phyloP scores from a whole-genome alignment of 1,140 invertebrate genomes.

The Drosophila ambigua region DNA sequence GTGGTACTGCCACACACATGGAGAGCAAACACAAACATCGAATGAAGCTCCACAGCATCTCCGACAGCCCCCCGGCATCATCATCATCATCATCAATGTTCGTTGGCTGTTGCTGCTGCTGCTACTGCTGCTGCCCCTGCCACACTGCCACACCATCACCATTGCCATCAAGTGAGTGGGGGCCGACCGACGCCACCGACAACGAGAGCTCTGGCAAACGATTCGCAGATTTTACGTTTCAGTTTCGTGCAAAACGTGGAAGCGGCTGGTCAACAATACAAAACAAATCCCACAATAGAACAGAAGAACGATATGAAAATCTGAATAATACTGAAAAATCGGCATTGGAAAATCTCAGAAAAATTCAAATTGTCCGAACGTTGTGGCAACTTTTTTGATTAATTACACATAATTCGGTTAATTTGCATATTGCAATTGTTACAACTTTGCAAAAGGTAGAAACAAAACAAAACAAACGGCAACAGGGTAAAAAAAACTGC shows the following conservation, averaged over 20 bases:
- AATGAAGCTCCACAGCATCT: conserved; percentile 13
- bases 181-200: conserved; percentile 25
- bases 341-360: conserved; percentile 35
- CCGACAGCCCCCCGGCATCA: not conserved
- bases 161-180: conserved; percentile 6
- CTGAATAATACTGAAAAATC: conserved; percentile 27
- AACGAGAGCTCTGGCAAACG: conserved; percentile 48
- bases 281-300: conserved; percentile 30
- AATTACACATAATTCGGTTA: conserved; percentile 26
- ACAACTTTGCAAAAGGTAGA: too few species aligned
- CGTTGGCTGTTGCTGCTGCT: conserved; percentile 3
- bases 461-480: not conserved
- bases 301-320: conserved; percentile 24
- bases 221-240: conserved; percentile 76
- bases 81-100: conserved; percentile 20
- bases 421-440: conserved; percentile 58
- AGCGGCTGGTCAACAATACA: conserved; percentile 65
- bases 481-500: conserved; percentile 30
- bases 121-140: not conserved
- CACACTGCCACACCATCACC: conserved; percentile 7
- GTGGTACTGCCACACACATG: conserved; percentile 33
- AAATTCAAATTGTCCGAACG: conserved; percentile 38
- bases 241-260: conserved; percentile 81
- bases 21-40: conserved; percentile 57
- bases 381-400: conserved; percentile 33